Evolutionary conservation across 2,113 vertebrate species (phyloP), one percentile per base, ranked within the genome.

Genomic region (Ellobius talpinus): DNA sequence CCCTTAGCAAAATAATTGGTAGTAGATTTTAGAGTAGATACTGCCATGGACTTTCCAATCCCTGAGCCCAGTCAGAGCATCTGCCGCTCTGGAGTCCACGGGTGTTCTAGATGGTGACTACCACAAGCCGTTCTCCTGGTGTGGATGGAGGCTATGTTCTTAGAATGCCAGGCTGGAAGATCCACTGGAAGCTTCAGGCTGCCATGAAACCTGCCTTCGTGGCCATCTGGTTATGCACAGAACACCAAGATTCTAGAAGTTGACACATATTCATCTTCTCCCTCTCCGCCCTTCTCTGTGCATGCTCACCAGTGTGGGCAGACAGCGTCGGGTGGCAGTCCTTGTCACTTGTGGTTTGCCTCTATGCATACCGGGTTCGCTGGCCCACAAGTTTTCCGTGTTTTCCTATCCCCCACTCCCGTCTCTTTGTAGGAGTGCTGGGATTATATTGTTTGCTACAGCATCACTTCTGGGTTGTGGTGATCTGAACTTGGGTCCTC

Each of bases 1-100:
- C 87, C 93, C 63, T 77, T 87, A 81, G 65, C 33, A 66, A 97
- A 90, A 85, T 66, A 52, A 93, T 55, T 82, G 58, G 47, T 6
- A 9, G 55, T 70, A 42, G 78, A 84, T 95, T 87, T 89, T 47
- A 84, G n/a, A 70, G 52, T 31, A 77, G 81, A 52, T 45, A 91
- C 39, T 85, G 29, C 65, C 74, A 61, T 42, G 42, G n/a, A 76
- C 39, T 61, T 87, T 74, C 92, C 81, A 36, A 5, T 36, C 63
- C 79, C 63, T 95, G 77, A 50, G 63, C 4, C 26, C 36, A 5
- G 5, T 4, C 72, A n/a, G 1, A 24, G 88, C 3, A 0, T 10
- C 39, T 21, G 61, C 29, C 5, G 24, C 42, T 90, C 88, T 33
- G 70, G 76, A 95, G 87, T 72, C 79, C 23, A n/a, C 90, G 88